Conservation (phyloP, 2,888 invertebrate genomes). For the Achlya flavicornis region DNA sequence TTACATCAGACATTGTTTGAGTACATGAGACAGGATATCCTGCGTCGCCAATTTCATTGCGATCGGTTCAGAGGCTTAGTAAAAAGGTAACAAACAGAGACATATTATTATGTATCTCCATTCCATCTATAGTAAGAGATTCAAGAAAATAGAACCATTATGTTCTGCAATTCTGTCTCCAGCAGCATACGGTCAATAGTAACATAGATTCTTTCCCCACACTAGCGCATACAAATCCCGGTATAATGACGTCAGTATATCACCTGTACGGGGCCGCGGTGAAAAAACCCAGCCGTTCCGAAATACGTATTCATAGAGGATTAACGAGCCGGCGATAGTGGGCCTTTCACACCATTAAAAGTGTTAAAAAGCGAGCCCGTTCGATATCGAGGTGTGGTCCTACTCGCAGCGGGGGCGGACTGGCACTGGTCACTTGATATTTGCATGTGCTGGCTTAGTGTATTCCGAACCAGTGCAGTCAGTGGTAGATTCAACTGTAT, state of each 20-base stretch:
- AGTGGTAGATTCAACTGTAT: no score
- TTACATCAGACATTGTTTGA: no score
- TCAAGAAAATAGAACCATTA: not conserved
- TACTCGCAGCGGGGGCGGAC: slow-evolving; percentile 25
- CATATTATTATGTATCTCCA: no score
- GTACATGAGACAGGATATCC: no score
- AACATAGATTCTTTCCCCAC: not conserved
- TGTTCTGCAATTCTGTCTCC: not conserved
- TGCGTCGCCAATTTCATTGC: no score
- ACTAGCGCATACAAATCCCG: slow-evolving; percentile 16
- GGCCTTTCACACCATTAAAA: slow-evolving; percentile 67
- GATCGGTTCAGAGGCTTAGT: no score
- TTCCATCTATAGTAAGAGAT: not conserved
- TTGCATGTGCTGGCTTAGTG: not conserved
- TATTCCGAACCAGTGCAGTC: no score
- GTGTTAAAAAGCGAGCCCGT: slow-evolving; percentile 63
- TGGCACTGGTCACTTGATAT: not conserved
- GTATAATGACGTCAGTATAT: slow-evolving; percentile 29
- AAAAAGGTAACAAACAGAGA: no score
- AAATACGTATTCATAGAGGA: slow-evolving; percentile 54
- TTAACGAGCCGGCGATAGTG: slow-evolving; percentile 66
- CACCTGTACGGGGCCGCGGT: slow-evolving; percentile 12
- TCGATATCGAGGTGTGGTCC: slow-evolving; percentile 33
- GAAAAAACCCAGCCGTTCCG: slow-evolving; percentile 26
- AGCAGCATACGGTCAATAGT: not conserved